Evolutionary conservation across 1,140 invertebrate species (phyloP).

Genomic region (Cataglyphis hispanica): DNA sequence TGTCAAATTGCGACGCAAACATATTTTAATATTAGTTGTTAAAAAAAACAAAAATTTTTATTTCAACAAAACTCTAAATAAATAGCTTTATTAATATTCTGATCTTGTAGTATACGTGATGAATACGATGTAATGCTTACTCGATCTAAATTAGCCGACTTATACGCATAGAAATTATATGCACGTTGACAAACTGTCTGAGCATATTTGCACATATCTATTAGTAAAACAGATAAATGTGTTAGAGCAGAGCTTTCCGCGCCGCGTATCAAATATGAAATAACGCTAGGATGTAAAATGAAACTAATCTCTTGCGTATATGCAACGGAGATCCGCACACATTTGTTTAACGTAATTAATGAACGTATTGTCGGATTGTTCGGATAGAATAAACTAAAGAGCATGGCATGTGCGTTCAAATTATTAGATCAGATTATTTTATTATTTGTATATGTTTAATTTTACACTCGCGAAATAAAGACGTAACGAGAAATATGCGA

Average conservation of each 20-base stretch:
- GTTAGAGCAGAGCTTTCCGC: constrained; percentile 20
- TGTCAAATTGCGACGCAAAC: not conserved
- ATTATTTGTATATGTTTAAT: constrained; percentile 70
- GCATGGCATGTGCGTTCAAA: constrained; percentile 33
- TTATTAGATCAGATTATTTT: constrained; percentile 66
- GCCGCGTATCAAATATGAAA: constrained; percentile 56
- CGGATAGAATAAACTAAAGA: constrained; percentile 58
- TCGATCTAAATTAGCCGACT: constrained; percentile 10
- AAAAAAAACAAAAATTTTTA: not conserved
- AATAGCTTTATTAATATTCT: not conserved
- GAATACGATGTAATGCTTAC: constrained; percentile 19
- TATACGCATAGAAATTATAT: constrained; percentile 22
- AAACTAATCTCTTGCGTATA: constrained; percentile 59
- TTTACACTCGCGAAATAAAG: constrained; percentile 18
- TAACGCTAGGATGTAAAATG: constrained; percentile 42
- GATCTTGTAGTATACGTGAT: not conserved
- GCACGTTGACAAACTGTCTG: not conserved
- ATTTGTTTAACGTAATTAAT: constrained; percentile 73
- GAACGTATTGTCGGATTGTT: constrained; percentile 49
- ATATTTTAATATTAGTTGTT: not conserved
- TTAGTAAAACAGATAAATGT: constrained; percentile 10
- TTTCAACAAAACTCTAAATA: not conserved
- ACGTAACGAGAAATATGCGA: not conserved
- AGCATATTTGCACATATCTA: constrained; percentile 15
- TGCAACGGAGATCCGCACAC: constrained; percentile 41